These are phyloP conservation scores for Henricia sp. DNA, from an alignment of 53 echinoderm and acorn worm genomes.

Conservation along the genomic window DNA sequence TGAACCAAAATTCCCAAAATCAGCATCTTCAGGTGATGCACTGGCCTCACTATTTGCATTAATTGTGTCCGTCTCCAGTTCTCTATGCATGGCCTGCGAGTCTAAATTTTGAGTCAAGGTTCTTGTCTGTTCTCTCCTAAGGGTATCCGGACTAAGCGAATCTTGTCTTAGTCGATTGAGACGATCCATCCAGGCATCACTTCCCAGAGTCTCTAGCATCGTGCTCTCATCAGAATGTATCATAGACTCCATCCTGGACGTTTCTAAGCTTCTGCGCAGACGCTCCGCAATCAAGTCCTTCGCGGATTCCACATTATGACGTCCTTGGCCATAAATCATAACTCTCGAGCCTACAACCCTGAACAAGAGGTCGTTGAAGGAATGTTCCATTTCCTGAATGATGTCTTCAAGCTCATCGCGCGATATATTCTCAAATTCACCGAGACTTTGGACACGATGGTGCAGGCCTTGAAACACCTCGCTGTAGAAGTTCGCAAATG, in stretches of 20 bases:
- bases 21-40: not conserved
- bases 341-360: slow-evolving; percentile 32
- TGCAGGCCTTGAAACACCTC: slow-evolving; percentile 38
- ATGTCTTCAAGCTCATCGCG: slow-evolving; percentile 1
- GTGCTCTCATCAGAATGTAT: not conserved
- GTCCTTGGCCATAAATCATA: slow-evolving; percentile 57
- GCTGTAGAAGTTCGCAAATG: slow-evolving; percentile 42
- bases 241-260: not conserved
- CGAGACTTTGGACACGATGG: slow-evolving; percentile 31
- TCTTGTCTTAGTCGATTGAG: slow-evolving; percentile 35
- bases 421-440: slow-evolving; percentile 16
- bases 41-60: not conserved
- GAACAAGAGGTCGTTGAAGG: slow-evolving; percentile 50
- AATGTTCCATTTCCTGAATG: slow-evolving; percentile 37
- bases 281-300: not conserved
- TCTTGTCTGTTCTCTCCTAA: not conserved
- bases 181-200: slow-evolving; percentile 10
- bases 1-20: not conserved
- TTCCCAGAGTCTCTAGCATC: not conserved
- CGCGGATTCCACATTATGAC: slow-evolving; percentile 36
- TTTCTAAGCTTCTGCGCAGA: not conserved
- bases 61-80: not conserved
- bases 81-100: not conserved
- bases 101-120: not conserved
- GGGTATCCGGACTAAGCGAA: slow-evolving; percentile 23